These are phyloP conservation scores for Microtus richardsoni DNA, from an alignment of 2,113 vertebrate genomes.

Conservation along the genomic window DNA sequence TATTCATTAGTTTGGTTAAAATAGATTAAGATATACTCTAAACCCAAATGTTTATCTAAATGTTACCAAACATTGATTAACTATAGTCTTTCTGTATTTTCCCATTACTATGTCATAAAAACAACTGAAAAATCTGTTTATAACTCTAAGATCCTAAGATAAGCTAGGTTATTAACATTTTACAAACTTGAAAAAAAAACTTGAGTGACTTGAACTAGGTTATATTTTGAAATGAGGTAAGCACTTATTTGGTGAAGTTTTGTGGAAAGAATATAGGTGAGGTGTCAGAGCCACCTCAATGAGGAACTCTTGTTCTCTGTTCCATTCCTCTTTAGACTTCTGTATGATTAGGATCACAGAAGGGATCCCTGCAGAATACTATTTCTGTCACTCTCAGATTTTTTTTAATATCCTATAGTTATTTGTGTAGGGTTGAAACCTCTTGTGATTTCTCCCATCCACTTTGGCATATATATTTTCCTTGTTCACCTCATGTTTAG, in stretches of 20 bases:
- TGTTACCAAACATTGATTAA: background rate
- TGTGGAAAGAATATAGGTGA: background rate
- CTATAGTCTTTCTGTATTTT: background rate
- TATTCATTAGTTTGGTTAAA: background rate
- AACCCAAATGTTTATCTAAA: background rate
- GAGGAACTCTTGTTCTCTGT: background rate
- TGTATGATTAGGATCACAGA: background rate
- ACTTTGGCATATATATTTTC: too few species aligned
- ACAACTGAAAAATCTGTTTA: background rate
- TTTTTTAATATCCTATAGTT: too few species aligned
- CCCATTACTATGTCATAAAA: background rate
- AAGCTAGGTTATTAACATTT: background rate
- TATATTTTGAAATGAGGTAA: slow-evolving; percentile 25
- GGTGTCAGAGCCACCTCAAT: background rate
- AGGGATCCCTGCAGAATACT: too few species aligned
- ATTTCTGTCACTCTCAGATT: too few species aligned
- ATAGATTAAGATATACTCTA: background rate
- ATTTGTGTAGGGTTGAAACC: too few species aligned
- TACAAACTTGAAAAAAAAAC: background rate
- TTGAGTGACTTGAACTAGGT: background rate
- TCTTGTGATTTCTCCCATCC: too few species aligned
- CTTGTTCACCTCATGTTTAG: too few species aligned
- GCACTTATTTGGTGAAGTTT: background rate
- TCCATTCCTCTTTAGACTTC: background rate
- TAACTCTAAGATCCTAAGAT: background rate